Conservation (phyloP, 2,113 vertebrate species). For the Romanogobio albipinnatus region DNA sequence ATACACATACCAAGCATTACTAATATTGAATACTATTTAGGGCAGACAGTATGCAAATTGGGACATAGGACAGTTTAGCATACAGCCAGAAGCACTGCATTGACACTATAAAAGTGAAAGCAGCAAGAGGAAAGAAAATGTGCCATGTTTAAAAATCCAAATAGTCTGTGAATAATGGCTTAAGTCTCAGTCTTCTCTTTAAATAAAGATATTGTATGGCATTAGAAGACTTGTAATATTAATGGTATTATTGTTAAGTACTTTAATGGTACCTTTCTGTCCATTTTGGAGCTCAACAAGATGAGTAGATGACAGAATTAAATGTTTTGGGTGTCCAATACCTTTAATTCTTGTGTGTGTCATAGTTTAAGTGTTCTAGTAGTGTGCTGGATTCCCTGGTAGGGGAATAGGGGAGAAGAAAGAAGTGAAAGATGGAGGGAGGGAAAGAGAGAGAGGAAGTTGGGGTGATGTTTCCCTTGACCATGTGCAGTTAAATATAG, state of each 20-base stretch:
- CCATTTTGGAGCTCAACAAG: background rate
- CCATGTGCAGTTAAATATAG: constrained; percentile 50
- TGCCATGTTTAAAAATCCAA: background rate
- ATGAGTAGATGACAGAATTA: background rate
- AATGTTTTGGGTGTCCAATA: background rate
- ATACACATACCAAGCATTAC: no score
- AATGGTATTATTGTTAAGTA: no score
- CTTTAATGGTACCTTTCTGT: background rate
- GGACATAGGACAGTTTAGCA: no score
- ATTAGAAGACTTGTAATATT: no score
- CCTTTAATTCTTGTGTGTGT: constrained; percentile 17
- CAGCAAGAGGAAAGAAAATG: no score
- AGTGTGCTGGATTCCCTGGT: constrained; percentile 3
- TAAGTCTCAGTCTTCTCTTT: no score
- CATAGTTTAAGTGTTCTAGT: constrained; percentile 4
- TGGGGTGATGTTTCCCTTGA: constrained; percentile 8
- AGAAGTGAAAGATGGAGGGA: background rate
- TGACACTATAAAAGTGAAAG: no score
- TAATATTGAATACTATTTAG: no score
- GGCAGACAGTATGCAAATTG: no score
- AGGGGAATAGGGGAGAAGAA: background rate
- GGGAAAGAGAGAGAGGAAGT: constrained; percentile 17
- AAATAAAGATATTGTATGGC: no score
- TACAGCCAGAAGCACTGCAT: no score
- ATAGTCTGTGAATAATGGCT: no score